These are phyloP conservation scores for Lepisosteus osseus DNA, from an alignment of 2,113 vertebrate species.

Conservation along the genomic window DNA sequence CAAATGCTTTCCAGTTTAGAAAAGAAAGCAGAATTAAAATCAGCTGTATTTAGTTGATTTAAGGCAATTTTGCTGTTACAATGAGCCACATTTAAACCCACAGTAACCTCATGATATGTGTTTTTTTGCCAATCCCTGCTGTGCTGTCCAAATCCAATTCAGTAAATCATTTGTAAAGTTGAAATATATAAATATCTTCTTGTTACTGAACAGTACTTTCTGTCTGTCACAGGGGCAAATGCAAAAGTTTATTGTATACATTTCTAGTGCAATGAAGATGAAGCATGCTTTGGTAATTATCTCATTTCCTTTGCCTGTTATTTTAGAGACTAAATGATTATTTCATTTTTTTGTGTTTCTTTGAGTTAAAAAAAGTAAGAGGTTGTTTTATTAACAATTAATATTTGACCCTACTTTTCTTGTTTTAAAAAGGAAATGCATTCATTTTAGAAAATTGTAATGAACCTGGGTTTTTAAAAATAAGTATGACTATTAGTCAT, in stretches of 20 bases:
- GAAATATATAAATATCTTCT: constrained; percentile 61
- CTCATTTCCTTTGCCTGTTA: constrained; percentile 55
- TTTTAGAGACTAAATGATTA: constrained; percentile 53
- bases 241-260: constrained; percentile 34
- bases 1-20: constrained; percentile 58
- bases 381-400: constrained; percentile 68
- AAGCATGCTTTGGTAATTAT: constrained; percentile 59
- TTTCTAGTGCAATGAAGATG: constrained; percentile 50
- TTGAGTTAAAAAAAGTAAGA: constrained; percentile 52
- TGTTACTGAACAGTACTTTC: constrained; percentile 40
- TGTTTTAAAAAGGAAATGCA: constrained; percentile 57
- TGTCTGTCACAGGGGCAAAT: not conserved
- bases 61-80: constrained; percentile 69
- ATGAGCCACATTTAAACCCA: constrained; percentile 71
- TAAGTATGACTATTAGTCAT: not conserved
- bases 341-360: constrained; percentile 33
- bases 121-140: constrained; percentile 70
- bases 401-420: constrained; percentile 53
- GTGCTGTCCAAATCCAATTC: constrained; percentile 66
- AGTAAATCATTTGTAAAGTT: constrained; percentile 56
- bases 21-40: constrained; percentile 73
- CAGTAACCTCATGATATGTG: constrained; percentile 71
- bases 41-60: constrained; percentile 71
- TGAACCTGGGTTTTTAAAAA: too few species aligned
- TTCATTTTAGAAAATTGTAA: constrained; percentile 55